Evolutionary conservation across 2,797 vertebrate genomes (phyloP).

Genomic region (Premnoplex brunnescens): DNA sequence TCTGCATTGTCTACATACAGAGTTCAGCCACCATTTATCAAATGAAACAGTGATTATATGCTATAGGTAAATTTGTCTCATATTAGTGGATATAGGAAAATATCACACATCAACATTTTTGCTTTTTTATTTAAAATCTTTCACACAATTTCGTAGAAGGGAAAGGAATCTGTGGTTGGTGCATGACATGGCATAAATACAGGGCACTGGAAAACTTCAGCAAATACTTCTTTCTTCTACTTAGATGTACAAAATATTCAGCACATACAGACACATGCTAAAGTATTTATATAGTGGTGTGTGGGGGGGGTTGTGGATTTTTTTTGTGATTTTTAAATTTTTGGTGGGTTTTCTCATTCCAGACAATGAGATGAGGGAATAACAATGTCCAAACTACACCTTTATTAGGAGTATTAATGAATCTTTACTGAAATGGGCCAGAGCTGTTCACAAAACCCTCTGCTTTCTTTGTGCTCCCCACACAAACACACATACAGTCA

Average conservation of each 20-base stretch:
- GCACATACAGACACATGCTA: accelerated
- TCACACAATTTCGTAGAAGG: neutral
- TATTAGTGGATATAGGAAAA: neutral
- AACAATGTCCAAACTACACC: neutral
- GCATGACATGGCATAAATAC: neutral
- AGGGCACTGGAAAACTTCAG: neutral
- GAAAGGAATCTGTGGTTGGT: neutral
- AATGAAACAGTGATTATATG: neutral
- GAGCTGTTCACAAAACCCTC: neutral
- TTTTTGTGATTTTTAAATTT: neutral
- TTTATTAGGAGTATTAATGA: neutral
- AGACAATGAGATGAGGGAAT: neutral
- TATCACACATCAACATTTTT: neutral
- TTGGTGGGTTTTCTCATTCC: neutral
- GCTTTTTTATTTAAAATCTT: neutral
- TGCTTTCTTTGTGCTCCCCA: neutral
- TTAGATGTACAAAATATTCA: neutral
- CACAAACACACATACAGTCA: neutral
- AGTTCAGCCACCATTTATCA: neutral
- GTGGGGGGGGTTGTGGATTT: accelerated
- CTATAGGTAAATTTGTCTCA: neutral
- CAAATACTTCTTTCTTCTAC: neutral
- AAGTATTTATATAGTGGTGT: neutral
- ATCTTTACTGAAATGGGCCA: neutral
- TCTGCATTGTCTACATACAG: neutral